Base-by-base conservation (phyloP, 2,113 vertebrate genomes). In the Psettodes erumei region DNA sequence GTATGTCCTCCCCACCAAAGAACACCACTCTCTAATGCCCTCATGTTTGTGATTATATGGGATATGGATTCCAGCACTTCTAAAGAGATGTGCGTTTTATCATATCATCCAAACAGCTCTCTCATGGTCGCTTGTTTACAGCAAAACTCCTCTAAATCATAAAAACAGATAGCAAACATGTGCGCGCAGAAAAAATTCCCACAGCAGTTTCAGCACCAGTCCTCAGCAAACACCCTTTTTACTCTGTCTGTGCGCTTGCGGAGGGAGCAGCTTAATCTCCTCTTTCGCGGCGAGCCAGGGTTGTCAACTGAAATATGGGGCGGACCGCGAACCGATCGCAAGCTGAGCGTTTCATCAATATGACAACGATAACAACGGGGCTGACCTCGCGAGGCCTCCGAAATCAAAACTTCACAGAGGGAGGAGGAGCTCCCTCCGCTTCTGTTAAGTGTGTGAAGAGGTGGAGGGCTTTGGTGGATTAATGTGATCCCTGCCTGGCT, bases 381-480 rank as follows among this genome's bases (percentile, higher is more conserved):
- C 40, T 89, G 86, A 90, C 84, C 85, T 77, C 9, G 2, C 1
- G 60, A 70, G 85, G 81, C 87, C 87, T 79, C 82, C 72, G 56
- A 60, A 80, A 71, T n/a, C 77, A 75, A 59, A 89, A 90, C 82
- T 88, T 88, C 86, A 89, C 75, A 90, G 77, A 69, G 65, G 67
- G 76, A 75, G 59, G 77, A 81, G 87, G 79, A 81, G 80, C 88
- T 76, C 71, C 60, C 70, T 83, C 83, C 81, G 83, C 88, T 89
- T 82, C 74, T 83, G 78, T 86, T 76, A 82, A 89, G 90, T 78
- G 79, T 87, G 76, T 86, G 82, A 76, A 90, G 88, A 89, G 74
- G 83, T 88, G 70, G 71, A 77, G 71, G 85, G 86, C 80, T 90
- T 89, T 87, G 75, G 78, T 84, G 90, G 89, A 93, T 91, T 91